Evolutionary conservation across 1,140 invertebrate species (phyloP), one percentile per base, ranked within the genome.

Genomic region (Procambarus clarkii): DNA sequence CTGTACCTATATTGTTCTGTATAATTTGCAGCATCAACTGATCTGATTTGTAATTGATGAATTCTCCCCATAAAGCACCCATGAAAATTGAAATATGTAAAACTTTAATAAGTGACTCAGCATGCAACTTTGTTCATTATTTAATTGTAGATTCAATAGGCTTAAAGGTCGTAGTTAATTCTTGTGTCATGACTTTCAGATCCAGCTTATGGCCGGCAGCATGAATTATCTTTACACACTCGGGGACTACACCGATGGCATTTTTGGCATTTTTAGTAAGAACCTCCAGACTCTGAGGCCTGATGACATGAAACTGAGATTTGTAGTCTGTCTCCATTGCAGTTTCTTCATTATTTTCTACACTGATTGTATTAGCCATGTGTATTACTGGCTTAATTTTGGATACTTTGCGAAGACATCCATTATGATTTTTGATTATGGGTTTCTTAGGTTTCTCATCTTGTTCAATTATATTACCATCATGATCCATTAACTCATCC

Each of bases 221-320:
- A 58, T 34, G 80, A 24, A 82, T 82, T 9, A 82, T 82, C n/a
- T 60, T 82, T 3, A 82, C 50, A 82, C 80, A 82, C 45, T 82
- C 80, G n/a, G 46, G 80, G 2, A 2, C 54, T 3, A 82, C 18
- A 58, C 80, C 80, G 58, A 46, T 82, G 15, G 48, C 54, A 58
- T 82, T 82, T 58, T 60, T 54, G 54, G 54, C 80, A 82, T 82
- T 82, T 82, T 82, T 82, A 34, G 80, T 46, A 21, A 82, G 80
- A 60, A 82, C 50, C 2, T 82, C 80, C 9, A 82, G 80, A 60
- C 4, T 60, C n/a, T 82, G 48, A 54, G 80, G 50, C 34, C 50
- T 24, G 21, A 11, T 82, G n/a, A 54, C 24, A 34, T 8, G 13
- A 21, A 58, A 46, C 46, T 80, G 80, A 24, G 46, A n/a, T 11